Evolutionary conservation across 2,113 vertebrate species (phyloP).

Genomic region (Hyperopisus bebe): DNA sequence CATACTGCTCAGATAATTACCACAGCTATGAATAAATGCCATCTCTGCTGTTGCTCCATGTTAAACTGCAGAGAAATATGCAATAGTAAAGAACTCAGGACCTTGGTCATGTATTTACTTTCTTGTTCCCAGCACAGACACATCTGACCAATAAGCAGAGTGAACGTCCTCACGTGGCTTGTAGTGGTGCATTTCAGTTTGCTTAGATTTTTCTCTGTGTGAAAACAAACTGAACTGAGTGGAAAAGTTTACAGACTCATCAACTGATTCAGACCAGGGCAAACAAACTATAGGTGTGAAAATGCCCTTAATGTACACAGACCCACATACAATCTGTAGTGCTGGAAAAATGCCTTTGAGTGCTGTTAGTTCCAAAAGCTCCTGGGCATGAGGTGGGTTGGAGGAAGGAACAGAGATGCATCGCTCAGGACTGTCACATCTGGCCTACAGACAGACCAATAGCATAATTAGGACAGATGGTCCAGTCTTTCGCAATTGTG

Average conservation of each 20-base stretch:
- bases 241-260: background rate
- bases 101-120: background rate
- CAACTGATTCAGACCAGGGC: background rate
- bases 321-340: constrained; percentile 33
- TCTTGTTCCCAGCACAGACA: background rate
- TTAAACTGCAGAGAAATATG: background rate
- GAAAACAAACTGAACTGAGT: background rate
- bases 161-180: background rate
- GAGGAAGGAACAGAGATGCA: background rate
- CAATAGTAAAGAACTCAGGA: background rate
- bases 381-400: background rate
- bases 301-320: constrained; percentile 41
- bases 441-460: constrained; percentile 45
- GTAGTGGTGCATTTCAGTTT: background rate
- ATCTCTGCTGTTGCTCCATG: background rate
- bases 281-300: background rate
- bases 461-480: constrained; percentile 32
- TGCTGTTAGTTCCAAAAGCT: constrained; percentile 1
- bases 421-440: background rate
- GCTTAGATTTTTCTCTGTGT: background rate
- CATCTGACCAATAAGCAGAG: background rate
- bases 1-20: background rate
- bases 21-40: background rate
- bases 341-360: constrained; percentile 41
- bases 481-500: constrained; percentile 42